Evolutionary conservation across 2,797 vertebrate species (phyloP), one percentile per base, ranked within the genome.

Genomic region (Gymnoscopelus braueri): DNA sequence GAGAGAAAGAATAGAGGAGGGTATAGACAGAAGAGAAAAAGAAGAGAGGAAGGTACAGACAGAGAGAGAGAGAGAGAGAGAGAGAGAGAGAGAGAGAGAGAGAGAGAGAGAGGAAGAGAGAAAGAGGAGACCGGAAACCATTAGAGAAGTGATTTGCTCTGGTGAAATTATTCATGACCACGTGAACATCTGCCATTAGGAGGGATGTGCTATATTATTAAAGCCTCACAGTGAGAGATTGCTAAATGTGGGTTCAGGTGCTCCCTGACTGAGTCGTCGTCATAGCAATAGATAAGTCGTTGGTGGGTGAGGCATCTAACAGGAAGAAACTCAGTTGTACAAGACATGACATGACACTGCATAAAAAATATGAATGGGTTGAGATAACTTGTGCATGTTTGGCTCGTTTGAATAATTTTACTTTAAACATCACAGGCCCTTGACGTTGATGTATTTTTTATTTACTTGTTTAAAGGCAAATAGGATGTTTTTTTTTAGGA

Each of bases 111-210:
- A 65, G 52, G 55, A 50, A 75, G 72, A 15, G 24, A 80, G 75
- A 69, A 73, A 80, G 77, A 79, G 59, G 2, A 0, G 47, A 56
- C 75, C 60, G 53, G 72, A 84, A 86, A 79, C 75, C 85, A 87
- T 89, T 89, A 88, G 44, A 64, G 65, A 26, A 52, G 39, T 44
- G 83, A 86, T 82, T 79, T 56, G 75, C 80, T 75, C 39, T 0
- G 67, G 24, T 82, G 85, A 83, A 80, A 89, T 87, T 78, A 86
- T 85, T 88, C 84, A 89, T 62, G 60, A 83, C 87, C 64, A 65
- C 64, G 77, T 67, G 86, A 91, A 90, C 90, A 88, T 87, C 77
- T 83, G 88, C 87, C 84, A 90, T 87, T 82, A 81, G 83, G 78
- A 26, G 82, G 81, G 75, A 75, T 78, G 82, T 77, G 83, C 84